Percentiles rank a stretch among this genome's conserved stretches.
Conservation (phyloP, 2,113 vertebrate species). For the Eublepharis macularius region DNA sequence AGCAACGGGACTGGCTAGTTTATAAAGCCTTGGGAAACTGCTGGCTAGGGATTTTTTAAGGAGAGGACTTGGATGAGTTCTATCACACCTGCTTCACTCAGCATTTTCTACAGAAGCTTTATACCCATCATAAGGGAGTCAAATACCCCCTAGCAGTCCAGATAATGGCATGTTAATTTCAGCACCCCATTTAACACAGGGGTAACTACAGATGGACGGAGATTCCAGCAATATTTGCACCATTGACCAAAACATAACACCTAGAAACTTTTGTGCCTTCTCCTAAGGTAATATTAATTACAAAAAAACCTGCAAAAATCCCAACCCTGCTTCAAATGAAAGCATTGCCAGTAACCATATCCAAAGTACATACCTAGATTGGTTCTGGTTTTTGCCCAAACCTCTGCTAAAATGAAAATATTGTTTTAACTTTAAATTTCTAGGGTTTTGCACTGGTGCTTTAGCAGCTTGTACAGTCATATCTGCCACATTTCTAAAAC, state of each 20-base stretch:
- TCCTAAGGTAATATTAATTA: neutral
- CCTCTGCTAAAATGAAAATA: neutral
- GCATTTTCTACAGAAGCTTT: neutral
- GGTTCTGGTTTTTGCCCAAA: neutral
- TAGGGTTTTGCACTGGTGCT: neutral
- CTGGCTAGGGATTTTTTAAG: neutral
- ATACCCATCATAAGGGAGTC: neutral
- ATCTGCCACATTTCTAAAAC: neutral
- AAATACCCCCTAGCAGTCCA: neutral
- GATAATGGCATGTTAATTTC: neutral
- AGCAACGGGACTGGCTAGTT: neutral
- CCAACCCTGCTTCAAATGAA: neutral
- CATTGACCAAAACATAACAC: neutral
- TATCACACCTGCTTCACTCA: neutral
- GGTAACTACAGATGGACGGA: neutral
- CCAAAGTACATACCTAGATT: neutral
- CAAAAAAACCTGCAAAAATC: no score
- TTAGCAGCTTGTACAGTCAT: neutral
- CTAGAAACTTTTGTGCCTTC: neutral
- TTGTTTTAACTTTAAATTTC: neutral
- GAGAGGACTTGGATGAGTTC: no score
- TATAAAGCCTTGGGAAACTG: neutral
- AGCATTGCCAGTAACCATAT: neutral
- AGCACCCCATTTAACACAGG: neutral
- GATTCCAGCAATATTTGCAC: neutral